Evolutionary conservation across 2,113 vertebrate species (phyloP).

Genomic region (Eonycteris spelaea): DNA sequence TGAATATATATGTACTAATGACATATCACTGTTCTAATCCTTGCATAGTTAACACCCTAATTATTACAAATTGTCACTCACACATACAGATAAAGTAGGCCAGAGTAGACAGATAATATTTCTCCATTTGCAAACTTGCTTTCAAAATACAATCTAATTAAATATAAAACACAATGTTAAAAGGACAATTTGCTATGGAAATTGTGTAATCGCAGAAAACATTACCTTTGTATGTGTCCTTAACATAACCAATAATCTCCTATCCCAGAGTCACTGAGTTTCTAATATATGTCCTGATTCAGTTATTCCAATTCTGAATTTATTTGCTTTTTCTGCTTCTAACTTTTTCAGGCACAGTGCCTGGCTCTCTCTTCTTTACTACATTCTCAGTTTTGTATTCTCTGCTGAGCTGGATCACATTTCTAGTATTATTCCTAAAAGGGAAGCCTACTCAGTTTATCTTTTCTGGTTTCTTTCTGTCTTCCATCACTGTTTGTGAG

Average conservation of each 20-base stretch:
- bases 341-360: background rate
- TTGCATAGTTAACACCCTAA: background rate
- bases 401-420: background rate
- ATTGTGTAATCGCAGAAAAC: background rate
- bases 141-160: background rate
- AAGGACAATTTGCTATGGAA: background rate
- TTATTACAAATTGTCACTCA: conserved; percentile 12
- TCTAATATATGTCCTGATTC: background rate
- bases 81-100: background rate
- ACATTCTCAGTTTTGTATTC: background rate
- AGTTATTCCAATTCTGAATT: background rate
- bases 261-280: background rate
- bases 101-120: background rate
- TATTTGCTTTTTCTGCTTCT: background rate
- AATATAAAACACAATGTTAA: background rate
- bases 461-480: background rate
- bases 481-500: background rate
- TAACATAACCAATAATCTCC: background rate
- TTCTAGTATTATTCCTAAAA: background rate
- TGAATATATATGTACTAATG: background rate
- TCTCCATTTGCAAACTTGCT: background rate
- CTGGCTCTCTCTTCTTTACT: background rate
- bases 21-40: background rate
- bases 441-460: background rate
- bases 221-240: background rate